Percentiles rank a stretch among this genome's conserved stretches.
Evolutionary conservation across 2,888 invertebrate species (phyloP).

Genomic region (Sepioteuthis lessoniana): DNA sequence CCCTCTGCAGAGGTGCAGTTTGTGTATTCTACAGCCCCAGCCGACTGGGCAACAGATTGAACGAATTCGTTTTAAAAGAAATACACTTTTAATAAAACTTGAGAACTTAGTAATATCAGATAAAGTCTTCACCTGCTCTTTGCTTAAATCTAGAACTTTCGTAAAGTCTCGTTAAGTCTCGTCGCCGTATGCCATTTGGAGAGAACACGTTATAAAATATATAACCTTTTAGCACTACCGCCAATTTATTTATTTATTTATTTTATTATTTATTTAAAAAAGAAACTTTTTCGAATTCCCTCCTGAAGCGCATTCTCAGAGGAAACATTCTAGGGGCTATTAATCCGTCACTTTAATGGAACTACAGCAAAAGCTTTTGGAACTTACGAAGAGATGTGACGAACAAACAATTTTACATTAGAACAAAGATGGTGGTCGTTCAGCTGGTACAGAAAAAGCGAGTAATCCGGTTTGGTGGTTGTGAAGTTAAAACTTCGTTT

Average conservation of each 20-base stretch:
- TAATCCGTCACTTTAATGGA: not conserved
- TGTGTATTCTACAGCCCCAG: no score
- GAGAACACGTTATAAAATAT: not conserved
- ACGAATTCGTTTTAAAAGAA: no score
- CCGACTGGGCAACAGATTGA: no score
- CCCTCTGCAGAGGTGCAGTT: no score
- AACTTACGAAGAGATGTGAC: not conserved
- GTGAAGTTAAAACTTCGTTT: slow-evolving; percentile 1
- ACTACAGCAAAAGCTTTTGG: not conserved
- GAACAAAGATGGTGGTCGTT: not conserved
- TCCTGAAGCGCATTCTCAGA: not conserved
- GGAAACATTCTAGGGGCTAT: not conserved
- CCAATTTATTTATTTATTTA: no score
- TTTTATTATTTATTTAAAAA: not conserved
- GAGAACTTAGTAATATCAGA: no score
- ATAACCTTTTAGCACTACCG: not conserved
- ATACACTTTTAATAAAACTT: no score
- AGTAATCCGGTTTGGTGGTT: not conserved
- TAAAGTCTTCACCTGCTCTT: no score
- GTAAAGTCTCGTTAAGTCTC: not conserved
- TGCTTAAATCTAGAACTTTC: no score
- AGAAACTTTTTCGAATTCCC: not conserved
- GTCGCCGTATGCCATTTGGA: not conserved
- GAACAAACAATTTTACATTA: not conserved
- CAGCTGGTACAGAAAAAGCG: not conserved